Conservation (phyloP, 2,888 invertebrate species). For the Andrena bicolor region DNA sequence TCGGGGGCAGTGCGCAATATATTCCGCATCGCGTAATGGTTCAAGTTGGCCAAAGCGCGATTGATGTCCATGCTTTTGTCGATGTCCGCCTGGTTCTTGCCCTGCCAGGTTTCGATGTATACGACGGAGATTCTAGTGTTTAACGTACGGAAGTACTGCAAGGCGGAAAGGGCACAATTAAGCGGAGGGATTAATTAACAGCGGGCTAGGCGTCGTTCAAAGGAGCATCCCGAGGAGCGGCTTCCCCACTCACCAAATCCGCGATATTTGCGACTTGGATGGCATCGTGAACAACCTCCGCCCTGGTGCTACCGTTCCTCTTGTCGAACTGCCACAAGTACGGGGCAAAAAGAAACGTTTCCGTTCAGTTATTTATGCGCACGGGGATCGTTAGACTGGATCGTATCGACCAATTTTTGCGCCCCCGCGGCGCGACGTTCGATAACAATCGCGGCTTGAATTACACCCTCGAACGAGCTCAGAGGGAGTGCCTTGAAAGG, state of each 20-base stretch:
- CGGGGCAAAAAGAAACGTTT: not conserved
- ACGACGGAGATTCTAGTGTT: conserved; percentile 98
- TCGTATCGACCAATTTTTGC: conserved; percentile 26
- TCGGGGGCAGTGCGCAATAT: conserved; percentile 95
- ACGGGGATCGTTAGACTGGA: conserved; percentile 13
- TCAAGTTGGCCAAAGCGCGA: conserved; percentile 95
- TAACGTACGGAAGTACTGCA: conserved; percentile 96
- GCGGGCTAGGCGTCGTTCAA: too few relatives aligned
- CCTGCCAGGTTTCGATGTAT: conserved; percentile 99
- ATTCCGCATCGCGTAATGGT: conserved; percentile 95
- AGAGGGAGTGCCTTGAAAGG: not conserved
- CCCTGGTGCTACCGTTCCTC: conserved; percentile 94
- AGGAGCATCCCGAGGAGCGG: not conserved
- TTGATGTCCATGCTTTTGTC: conserved; percentile 95
- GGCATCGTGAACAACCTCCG: conserved; percentile 96
- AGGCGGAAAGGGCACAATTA: not conserved
- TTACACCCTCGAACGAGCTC: conserved; percentile 4
- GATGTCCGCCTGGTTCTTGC: conserved; percentile 93
- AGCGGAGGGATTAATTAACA: not conserved
- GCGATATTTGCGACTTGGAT: conserved; percentile 99
- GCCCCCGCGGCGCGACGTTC: not conserved
- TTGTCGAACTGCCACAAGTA: conserved; percentile 90
- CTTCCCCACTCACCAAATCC: conserved; percentile 92
- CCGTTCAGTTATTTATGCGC: conserved; percentile 23
- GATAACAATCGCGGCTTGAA: conserved; percentile 25